phyloP scores from a whole-genome alignment of 2,888 invertebrate species.

The Agrypnus murinus region DNA sequence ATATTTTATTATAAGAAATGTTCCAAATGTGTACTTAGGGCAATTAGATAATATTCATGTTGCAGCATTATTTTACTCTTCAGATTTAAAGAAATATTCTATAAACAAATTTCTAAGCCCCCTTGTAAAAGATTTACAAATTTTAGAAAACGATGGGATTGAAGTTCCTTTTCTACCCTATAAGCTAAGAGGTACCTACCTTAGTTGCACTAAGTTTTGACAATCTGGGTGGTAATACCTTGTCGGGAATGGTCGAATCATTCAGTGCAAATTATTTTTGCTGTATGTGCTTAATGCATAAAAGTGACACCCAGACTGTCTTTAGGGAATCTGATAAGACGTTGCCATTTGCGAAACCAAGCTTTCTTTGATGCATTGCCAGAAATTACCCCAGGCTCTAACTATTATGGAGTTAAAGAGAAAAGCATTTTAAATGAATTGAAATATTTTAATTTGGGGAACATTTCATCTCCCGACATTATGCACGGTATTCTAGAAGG shows the following conservation, averaged over 20 bases:
- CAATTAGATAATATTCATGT: conserved; percentile 48
- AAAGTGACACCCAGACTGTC: conserved; percentile 20
- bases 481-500: conserved; percentile 45
- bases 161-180: too few species aligned
- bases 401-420: conserved; percentile 18
- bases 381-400: conserved; percentile 39
- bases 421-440: conserved; percentile 20
- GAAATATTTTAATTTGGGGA: conserved; percentile 12
- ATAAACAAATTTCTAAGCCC: conserved; percentile 43
- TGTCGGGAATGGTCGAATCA: conserved; percentile 53
- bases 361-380: too few species aligned
- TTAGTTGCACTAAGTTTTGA: conserved; percentile 46
- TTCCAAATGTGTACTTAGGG: conserved; percentile 42
- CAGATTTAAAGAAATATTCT: conserved; percentile 45
- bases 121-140: conserved; percentile 49
- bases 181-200: conserved; percentile 33
- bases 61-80: conserved; percentile 47
- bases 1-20: conserved; percentile 52
- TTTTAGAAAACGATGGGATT: conserved; percentile 49
- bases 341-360: too few species aligned
- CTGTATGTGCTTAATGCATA: conserved; percentile 47
- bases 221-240: conserved; percentile 38
- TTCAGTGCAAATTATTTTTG: conserved; percentile 42
- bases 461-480: conserved; percentile 49
- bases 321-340: background rate